Evolutionary conservation across 2,888 invertebrate species (phyloP).

Genomic region (Microplitis deprimator): DNA sequence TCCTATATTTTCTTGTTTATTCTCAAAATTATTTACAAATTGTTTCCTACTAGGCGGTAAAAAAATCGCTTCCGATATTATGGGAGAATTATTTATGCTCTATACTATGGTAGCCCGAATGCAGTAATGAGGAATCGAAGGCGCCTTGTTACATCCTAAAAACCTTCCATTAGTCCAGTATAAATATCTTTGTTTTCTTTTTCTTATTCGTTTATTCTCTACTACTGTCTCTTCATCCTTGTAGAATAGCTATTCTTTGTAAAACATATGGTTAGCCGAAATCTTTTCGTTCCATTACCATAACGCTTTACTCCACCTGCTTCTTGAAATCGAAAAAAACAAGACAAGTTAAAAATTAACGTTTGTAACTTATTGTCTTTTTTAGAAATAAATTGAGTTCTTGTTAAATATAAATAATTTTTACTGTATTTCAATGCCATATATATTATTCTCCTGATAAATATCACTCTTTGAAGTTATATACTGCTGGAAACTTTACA

Average conservation of each 20-base stretch:
- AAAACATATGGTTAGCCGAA: slow-evolving; percentile 61
- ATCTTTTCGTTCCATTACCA: slow-evolving; percentile 58
- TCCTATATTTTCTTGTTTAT: slow-evolving; percentile 14
- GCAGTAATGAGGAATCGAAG: neutral
- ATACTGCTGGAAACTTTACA: too few relatives aligned
- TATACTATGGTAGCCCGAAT: neutral
- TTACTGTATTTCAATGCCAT: too few relatives aligned
- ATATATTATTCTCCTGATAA: too few relatives aligned
- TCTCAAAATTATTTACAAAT: slow-evolving; percentile 29
- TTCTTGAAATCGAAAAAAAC: slow-evolving; percentile 31
- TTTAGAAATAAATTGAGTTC: neutral
- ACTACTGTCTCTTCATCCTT: neutral
- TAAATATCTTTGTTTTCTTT: slow-evolving; percentile 9
- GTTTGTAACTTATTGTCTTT: too few relatives aligned
- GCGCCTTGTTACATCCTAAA: slow-evolving; percentile 14
- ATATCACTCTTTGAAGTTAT: too few relatives aligned
- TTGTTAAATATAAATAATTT: neutral
- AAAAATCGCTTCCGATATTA: slow-evolving; percentile 22
- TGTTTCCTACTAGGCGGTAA: slow-evolving; percentile 12
- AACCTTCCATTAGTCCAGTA: slow-evolving; percentile 17
- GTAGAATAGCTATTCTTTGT: slow-evolving; percentile 3
- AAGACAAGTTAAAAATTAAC: neutral
- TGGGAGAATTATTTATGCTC: slow-evolving; percentile 18
- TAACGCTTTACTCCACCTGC: slow-evolving; percentile 60
- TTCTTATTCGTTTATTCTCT: slow-evolving; percentile 3